phyloP scores from a whole-genome alignment of 2,113 vertebrate species.

The Panthera uncia region DNA sequence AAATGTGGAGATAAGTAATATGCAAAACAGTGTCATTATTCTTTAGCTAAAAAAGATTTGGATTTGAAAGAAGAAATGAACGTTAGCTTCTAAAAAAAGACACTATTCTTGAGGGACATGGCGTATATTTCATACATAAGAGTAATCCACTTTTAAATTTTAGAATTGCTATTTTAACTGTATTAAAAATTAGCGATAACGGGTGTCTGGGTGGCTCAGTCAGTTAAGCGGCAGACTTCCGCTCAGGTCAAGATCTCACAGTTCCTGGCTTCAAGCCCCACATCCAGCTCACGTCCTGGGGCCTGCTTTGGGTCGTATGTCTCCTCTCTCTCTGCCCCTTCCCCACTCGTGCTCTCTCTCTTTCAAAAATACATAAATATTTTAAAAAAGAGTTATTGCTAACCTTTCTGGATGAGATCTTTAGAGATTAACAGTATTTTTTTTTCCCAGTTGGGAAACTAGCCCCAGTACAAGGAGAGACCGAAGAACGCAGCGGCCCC shows the following conservation, averaged over 20 bases:
- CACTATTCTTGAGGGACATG: background rate
- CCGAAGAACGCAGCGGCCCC: background rate
- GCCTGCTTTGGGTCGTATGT: too few relatives aligned
- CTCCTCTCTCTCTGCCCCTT: too few relatives aligned
- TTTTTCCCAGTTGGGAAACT: background rate
- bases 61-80: background rate
- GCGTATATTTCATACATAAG: background rate
- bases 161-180: background rate
- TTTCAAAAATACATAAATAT: too few relatives aligned
- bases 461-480: background rate
- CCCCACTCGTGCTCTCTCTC: too few relatives aligned
- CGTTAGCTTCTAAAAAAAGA: background rate
- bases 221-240: background rate
- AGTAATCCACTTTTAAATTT: background rate
- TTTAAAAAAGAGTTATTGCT: background rate
- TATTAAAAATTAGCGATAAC: background rate
- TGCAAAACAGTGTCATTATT: background rate
- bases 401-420: background rate
- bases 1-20: background rate
- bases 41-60: background rate
- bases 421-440: background rate
- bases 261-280: background rate
- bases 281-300: background rate
- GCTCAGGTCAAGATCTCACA: background rate
- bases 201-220: background rate